phyloP scores from a whole-genome alignment of 1,140 invertebrate genomes.

The Rhopalosiphum padi region DNA sequence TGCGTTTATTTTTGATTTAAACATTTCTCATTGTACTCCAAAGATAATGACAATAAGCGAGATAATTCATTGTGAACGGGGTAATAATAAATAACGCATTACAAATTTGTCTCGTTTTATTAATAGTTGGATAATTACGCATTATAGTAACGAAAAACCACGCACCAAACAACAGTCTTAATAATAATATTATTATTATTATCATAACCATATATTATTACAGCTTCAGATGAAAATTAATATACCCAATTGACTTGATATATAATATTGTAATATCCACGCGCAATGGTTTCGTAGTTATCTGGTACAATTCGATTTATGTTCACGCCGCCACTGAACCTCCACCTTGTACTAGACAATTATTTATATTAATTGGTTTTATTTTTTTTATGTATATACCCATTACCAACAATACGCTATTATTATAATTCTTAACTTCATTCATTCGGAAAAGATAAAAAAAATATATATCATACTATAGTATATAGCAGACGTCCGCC shows the following conservation, averaged over 20 bases:
- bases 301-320: background rate
- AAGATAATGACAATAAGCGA: background rate
- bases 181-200: background rate
- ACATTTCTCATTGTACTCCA: background rate
- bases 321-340: background rate
- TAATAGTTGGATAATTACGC: background rate
- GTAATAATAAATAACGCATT: background rate
- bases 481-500: background rate
- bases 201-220: no score
- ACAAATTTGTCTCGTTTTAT: conserved; percentile 24
- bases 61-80: background rate
- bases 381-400: background rate
- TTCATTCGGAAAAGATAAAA: background rate
- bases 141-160: background rate
- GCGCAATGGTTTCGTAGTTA: background rate
- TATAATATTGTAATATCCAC: background rate
- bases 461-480: background rate
- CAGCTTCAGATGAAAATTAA: background rate
- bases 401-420: background rate
- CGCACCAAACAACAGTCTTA: background rate
- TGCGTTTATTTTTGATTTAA: conserved; percentile 5
- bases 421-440: background rate
- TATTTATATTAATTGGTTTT: background rate
- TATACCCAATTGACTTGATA: background rate
- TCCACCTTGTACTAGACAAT: background rate